phyloP scores from a whole-genome alignment of 2,888 invertebrate genomes.

The Cryptocephalus moraei region DNA sequence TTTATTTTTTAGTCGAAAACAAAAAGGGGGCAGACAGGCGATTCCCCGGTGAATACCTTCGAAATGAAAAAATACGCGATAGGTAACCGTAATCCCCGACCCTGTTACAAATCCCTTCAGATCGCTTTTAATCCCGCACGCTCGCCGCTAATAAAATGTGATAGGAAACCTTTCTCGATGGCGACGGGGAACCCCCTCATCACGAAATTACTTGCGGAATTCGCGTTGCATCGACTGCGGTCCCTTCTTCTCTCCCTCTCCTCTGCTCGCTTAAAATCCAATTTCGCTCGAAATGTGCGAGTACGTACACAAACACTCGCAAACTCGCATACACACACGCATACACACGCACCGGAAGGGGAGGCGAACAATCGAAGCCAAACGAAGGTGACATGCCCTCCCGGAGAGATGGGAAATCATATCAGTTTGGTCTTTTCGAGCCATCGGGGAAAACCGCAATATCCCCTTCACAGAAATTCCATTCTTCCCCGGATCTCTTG shows the following conservation, averaged over 20 bases:
- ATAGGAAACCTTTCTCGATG: neutral
- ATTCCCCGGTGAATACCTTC: too few species aligned
- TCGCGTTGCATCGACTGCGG: conserved; percentile 16
- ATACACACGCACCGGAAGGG: conserved; percentile 16
- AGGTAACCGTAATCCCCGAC: too few species aligned
- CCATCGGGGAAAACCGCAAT: conserved; percentile 16
- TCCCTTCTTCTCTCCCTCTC: conserved; percentile 19
- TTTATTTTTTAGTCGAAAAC: too few species aligned
- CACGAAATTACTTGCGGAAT: conserved; percentile 7
- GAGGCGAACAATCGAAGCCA: conserved; percentile 34
- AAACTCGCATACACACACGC: neutral
- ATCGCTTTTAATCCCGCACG: too few species aligned
- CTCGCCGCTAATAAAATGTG: neutral
- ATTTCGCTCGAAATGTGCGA: conserved; percentile 17
- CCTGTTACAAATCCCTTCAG: too few species aligned
- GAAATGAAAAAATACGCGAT: too few species aligned
- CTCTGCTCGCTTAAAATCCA: conserved; percentile 34
- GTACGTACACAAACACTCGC: conserved; percentile 7
- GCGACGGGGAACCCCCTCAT: neutral
- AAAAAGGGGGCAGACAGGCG: too few species aligned
- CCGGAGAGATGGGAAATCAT: conserved; percentile 14
- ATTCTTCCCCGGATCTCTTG: neutral
- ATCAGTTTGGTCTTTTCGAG: conserved; percentile 16
- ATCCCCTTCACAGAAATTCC: conserved; percentile 10
- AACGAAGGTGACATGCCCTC: conserved; percentile 34